Percentiles rank a stretch among this genome's conserved stretches.
Evolutionary conservation across 2,113 vertebrate species (phyloP).

Genomic region (Microcebus jonahi): DNA sequence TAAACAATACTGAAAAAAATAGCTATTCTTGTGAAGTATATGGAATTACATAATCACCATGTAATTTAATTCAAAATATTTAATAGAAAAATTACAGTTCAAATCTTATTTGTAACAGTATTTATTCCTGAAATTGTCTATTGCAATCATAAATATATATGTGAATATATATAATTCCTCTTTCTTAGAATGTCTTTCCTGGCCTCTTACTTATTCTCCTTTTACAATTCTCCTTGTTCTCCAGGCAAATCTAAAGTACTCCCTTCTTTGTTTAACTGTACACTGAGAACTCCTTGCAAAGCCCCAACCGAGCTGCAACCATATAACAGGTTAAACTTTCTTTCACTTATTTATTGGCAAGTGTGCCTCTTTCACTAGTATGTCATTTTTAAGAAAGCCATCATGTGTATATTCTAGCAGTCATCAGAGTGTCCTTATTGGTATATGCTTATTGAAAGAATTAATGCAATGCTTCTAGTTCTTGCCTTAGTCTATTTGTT

Average conservation of each 20-base stretch:
- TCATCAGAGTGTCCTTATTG: background rate
- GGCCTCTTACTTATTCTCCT: background rate
- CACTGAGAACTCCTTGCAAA: background rate
- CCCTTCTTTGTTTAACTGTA: background rate
- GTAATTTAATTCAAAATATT: background rate
- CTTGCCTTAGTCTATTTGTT: background rate
- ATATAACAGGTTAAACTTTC: background rate
- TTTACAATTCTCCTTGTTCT: background rate
- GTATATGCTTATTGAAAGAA: background rate
- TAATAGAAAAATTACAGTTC: background rate
- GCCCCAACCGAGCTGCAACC: background rate
- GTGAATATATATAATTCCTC: background rate
- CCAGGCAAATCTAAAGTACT: background rate
- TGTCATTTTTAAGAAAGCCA: background rate
- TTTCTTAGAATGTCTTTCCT: background rate
- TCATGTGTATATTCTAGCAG: background rate
- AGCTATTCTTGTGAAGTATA: background rate
- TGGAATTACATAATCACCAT: background rate
- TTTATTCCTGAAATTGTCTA: background rate
- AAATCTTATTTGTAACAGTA: background rate
- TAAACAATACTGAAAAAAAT: background rate
- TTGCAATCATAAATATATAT: background rate
- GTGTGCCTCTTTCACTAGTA: background rate
- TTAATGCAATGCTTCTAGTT: background rate
- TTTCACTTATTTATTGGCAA: background rate